A percentile compares a stretch with the other conserved stretches of the same genome.
These are phyloP conservation scores for Rana temporaria DNA, from an alignment of 2,113 vertebrate genomes.

Conservation along the genomic window DNA sequence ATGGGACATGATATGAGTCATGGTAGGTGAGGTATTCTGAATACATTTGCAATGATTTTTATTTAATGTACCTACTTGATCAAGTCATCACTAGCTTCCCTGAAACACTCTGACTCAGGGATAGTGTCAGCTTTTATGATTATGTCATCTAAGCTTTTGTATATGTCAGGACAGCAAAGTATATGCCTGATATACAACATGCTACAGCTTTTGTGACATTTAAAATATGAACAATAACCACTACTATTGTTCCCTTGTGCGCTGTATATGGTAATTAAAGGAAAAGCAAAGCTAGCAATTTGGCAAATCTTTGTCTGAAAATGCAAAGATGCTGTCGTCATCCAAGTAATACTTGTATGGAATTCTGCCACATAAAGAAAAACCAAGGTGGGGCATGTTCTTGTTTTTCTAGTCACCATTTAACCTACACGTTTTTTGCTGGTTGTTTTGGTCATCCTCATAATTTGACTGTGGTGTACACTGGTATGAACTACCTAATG, in stretches of 20 bases:
- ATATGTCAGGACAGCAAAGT: neutral
- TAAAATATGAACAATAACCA: neutral
- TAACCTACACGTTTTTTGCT: too few species aligned
- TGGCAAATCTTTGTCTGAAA: neutral
- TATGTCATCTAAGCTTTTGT: neutral
- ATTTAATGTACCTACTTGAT: slow-evolving; percentile 1
- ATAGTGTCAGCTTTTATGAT: slow-evolving; percentile 9
- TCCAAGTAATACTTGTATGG: neutral
- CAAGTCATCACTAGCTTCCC: neutral
- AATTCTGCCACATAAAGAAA: too few species aligned
- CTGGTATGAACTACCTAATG: too few species aligned
- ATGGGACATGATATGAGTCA: slow-evolving; percentile 38
- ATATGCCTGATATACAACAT: neutral
- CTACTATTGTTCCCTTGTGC: too few species aligned
- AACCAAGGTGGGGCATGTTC: too few species aligned
- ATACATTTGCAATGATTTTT: slow-evolving; percentile 10
- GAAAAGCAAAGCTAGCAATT: neutral
- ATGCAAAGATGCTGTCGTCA: neutral
- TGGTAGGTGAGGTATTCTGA: neutral
- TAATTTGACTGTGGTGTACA: too few species aligned
- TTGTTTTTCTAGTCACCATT: too few species aligned
- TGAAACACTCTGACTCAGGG: neutral
- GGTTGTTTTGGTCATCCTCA: too few species aligned
- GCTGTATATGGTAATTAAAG: too few species aligned
- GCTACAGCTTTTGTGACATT: neutral